phyloP scores from a whole-genome alignment of 2,113 vertebrate genomes.

The Brachypodius melanocephalos region DNA sequence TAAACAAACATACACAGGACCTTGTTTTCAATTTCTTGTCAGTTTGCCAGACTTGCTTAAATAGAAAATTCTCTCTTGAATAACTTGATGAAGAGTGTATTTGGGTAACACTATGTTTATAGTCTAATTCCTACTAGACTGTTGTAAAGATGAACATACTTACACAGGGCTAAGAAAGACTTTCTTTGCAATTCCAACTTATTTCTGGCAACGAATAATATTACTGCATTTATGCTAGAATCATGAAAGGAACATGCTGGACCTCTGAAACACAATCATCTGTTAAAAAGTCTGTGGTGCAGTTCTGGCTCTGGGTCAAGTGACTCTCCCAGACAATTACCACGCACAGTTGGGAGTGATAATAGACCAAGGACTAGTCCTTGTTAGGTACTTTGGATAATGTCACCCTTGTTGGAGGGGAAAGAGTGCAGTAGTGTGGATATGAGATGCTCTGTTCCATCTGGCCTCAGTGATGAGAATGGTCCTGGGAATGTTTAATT shows the following conservation, averaged over 20 bases:
- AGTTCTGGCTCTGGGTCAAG: not conserved
- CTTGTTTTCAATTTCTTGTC: not conserved
- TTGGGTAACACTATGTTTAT: not conserved
- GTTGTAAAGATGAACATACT: not conserved
- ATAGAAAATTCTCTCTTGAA: not conserved
- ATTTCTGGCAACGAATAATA: not conserved
- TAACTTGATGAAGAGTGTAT: not conserved
- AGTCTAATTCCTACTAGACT: not conserved
- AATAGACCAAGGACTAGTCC: not conserved
- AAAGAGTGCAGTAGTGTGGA: not conserved
- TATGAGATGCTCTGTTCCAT: conserved; percentile 1
- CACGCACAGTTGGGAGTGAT: not conserved
- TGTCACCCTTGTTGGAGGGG: not conserved
- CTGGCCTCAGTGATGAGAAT: not conserved
- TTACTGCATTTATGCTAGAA: not conserved
- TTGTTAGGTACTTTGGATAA: not conserved
- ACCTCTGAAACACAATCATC: not conserved
- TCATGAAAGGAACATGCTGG: not conserved
- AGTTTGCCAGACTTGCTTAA: not conserved
- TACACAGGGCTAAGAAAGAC: not conserved
- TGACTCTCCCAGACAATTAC: not conserved
- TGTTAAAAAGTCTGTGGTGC: not conserved
- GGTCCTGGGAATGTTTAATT: conserved; percentile 36
- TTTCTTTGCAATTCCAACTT: not conserved
- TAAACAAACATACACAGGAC: not conserved